These are phyloP conservation scores for Lochmaea capreae DNA, from an alignment of 2,888 invertebrate species.

Conservation along the genomic window DNA sequence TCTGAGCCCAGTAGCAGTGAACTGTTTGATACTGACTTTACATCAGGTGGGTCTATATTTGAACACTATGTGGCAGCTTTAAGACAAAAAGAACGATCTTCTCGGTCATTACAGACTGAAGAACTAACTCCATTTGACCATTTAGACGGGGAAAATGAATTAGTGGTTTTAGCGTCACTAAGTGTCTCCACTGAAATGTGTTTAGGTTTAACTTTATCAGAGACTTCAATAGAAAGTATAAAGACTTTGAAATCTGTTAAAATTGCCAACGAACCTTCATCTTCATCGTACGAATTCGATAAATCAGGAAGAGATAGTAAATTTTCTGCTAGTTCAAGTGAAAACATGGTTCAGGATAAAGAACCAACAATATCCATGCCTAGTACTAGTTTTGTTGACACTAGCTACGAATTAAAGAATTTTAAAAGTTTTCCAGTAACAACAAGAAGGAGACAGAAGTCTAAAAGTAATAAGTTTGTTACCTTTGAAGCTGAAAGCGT, in stretches of 20 bases:
- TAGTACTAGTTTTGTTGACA: slow-evolving; percentile 1
- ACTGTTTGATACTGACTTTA: slow-evolving; percentile 38
- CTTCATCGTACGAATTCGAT: background rate
- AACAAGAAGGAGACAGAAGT: slow-evolving; percentile 15
- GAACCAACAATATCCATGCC: slow-evolving; percentile 11
- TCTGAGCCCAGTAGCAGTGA: slow-evolving; percentile 27
- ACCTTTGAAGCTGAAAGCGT: background rate
- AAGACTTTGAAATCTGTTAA: slow-evolving; percentile 26
- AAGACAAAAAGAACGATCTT: slow-evolving; percentile 30
- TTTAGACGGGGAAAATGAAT: slow-evolving; percentile 44
- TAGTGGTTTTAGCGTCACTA: slow-evolving; percentile 44
- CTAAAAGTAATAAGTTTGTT: background rate
- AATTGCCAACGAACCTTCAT: background rate
- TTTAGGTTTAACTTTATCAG: slow-evolving; percentile 43
- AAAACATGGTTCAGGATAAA: background rate
- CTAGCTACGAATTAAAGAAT: background rate
- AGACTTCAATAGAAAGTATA: slow-evolving; percentile 26
- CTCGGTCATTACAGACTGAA: slow-evolving; percentile 26
- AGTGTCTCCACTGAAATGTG: slow-evolving; percentile 43
- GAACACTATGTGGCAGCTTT: slow-evolving; percentile 42
- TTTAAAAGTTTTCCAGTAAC: background rate
- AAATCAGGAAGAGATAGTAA: background rate
- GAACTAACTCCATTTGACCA: slow-evolving; percentile 34
- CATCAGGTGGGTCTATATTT: slow-evolving; percentile 42
- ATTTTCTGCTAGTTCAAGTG: background rate